Percentiles rank a stretch among this genome's conserved stretches.
phyloP scores from a whole-genome alignment of 2,797 vertebrate genomes.

The Trematomus bernacchii region DNA sequence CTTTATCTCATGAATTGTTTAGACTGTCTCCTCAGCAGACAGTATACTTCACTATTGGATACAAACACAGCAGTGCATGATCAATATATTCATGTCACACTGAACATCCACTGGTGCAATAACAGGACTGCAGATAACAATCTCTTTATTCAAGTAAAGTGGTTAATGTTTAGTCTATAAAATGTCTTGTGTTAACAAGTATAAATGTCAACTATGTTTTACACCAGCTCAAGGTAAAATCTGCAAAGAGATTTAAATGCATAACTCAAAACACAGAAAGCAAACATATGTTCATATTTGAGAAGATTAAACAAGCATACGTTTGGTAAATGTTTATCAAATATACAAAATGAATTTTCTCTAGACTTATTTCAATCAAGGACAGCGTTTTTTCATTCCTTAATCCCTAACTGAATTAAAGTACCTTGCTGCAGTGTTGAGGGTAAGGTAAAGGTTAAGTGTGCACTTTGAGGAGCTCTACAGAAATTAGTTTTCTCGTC shows the following conservation, averaged over 20 bases:
- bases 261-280: neutral
- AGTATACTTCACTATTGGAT: slow-evolving; percentile 43
- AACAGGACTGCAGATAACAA: slow-evolving; percentile 4
- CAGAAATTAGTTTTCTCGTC: neutral
- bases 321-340: neutral
- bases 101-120: slow-evolving; percentile 7
- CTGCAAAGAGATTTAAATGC: neutral
- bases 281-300: neutral
- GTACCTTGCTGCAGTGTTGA: neutral
- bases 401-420: neutral
- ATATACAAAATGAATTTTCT: neutral
- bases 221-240: neutral
- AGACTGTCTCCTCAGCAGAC: slow-evolving; percentile 51
- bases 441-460: neutral
- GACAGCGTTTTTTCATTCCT: neutral
- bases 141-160: neutral
- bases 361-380: neutral
- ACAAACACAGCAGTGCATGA: slow-evolving; percentile 44
- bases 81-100: slow-evolving; percentile 53
- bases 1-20: slow-evolving; percentile 73
- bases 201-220: neutral
- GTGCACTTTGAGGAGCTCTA: neutral
- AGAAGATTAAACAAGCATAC: neutral
- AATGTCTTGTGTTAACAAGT: neutral
- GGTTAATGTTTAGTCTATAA: neutral